Evolutionary conservation across 2,888 invertebrate species (phyloP), one percentile per base, ranked within the genome.

Genomic region (Hermodice carunculata): DNA sequence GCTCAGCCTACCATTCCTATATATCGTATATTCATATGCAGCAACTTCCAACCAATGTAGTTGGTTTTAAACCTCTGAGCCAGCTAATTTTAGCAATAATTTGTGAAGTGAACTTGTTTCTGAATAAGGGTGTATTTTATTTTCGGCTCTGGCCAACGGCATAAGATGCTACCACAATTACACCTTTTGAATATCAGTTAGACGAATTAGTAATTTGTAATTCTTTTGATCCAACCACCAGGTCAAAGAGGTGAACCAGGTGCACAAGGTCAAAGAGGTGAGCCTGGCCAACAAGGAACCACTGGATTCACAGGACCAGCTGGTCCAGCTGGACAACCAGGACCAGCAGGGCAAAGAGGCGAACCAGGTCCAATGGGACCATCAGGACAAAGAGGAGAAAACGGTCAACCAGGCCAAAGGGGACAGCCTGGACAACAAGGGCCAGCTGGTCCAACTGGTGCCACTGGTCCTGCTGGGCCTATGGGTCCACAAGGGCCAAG

Each of bases 401-500:
- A 26, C 8, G 62, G 58, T 4, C 14, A 44, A 40, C 26, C 52
- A 19, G 54, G 61, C 6, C 32, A 2, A 8, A 3, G 44, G 31
- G 67, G 51, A 11, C 57, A 28, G 11, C 5, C 48, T 22, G 64
- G 64, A 31, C 32, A 40, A 28, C 22, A 19, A 59, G 74, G 74
- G 48, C 40, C 52, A 31, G n/a, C 58, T 24, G 70, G 70, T 43
- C 17, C 28, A 42, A 19, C 51, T 44, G 66, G 66, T 44, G 34
- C 29, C 17, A 24, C n/a, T 22, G 60, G 48, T 26, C 8, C 17
- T 29, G 37, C 49, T 6, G 51, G 60, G 26, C 24, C 37, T 26
- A 5, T 29, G 42, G 62, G 62, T 6, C 8, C 42, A 2, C 11
- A 28, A 28, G 61, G 61, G 22, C 4, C 51, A 19, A 17, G 28